Conservation (phyloP, 2,797 vertebrate genomes). For the Lagocephalus sceleratus region DNA sequence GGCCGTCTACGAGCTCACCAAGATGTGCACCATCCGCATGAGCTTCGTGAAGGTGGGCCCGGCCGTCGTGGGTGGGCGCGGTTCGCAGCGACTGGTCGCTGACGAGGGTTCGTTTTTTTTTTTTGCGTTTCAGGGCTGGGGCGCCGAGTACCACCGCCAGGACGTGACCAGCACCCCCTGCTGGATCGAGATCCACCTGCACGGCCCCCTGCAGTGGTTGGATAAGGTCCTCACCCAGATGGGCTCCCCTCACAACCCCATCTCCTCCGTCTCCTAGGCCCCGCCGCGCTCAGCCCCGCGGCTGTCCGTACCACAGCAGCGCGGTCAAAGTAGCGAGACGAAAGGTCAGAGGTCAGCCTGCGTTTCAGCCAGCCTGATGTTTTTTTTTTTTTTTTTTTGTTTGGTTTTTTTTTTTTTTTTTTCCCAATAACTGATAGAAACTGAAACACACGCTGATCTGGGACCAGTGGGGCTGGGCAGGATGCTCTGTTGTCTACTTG, state of each 20-base stretch:
- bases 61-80: too few relatives aligned
- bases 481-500: constrained; percentile 80
- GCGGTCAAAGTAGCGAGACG: constrained; percentile 67
- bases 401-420: too few relatives aligned
- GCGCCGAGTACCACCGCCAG: constrained; percentile 98
- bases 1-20: constrained; percentile 95
- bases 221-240: constrained; percentile 99
- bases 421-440: constrained; percentile 19
- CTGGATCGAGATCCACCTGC: constrained; percentile 99
- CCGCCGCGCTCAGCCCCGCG: constrained; percentile 54
- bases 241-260: constrained; percentile 97
- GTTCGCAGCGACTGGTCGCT: too few relatives aligned
- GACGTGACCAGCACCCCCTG: constrained; percentile 99
- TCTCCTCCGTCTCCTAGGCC: constrained; percentile 96
- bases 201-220: constrained; percentile 97
- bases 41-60: constrained; percentile 89
- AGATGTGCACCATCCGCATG: constrained; percentile 98
- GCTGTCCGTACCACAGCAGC: constrained; percentile 77
- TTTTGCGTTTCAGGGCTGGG: constrained; percentile 87
- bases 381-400: neutral
- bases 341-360: constrained; percentile 43
- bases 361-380: constrained; percentile 23
- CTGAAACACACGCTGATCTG: constrained; percentile 48
- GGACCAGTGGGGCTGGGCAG: constrained; percentile 42
- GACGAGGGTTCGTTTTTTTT: too few relatives aligned